Evolutionary conservation across 1,140 invertebrate genomes (phyloP), one percentile per base, ranked within the genome.

Genomic region (Drosophila kohkoa): DNA sequence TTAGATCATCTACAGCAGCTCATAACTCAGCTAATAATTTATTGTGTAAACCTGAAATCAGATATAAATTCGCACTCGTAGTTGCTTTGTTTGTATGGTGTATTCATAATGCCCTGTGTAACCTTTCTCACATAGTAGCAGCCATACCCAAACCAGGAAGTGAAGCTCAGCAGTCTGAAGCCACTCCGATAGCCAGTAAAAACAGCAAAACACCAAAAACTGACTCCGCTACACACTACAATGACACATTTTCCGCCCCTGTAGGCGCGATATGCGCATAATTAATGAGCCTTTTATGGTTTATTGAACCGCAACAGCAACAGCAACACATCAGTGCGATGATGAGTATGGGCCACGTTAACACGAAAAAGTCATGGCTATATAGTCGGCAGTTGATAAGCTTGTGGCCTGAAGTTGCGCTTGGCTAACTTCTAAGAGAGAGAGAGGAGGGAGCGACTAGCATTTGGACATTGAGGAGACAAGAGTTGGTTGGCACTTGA

Each of bases 251-350:
- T 88, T 88, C 85, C 83, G 85, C 59, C 73, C 83, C 83, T 88
- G 83, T 78, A 89, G 85, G 85, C 86, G 85, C 82, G 90, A 91
- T 91, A 91, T 82, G 90, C 89, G 90, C 90, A 91, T 91, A 91
- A 91, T 91, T 91, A 91, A 91, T 91, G 90, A 91, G 90, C 80
- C 83, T 91, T 91, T 91, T 91, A 91, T 91, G 89, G 90, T 91
- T 91, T 91, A 91, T 91, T 91, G 90, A 91, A 91, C 90, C 89
- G 82, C 82, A 90, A 35, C 25, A 41, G 41, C 28, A 51, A 20
- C 52, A 54, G 51, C 45, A 51, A 43, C 43, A 35, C 43, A 41
- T 13, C 58, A 25, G 41, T 13, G 35, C 3, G 46, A 20, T 7
- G 46, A 20, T 20, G 41, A 13, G 41, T 43, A 43, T 13, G n/a